Base-by-base conservation (phyloP, 2,888 invertebrate genomes). In the Tridacna crocea region DNA sequence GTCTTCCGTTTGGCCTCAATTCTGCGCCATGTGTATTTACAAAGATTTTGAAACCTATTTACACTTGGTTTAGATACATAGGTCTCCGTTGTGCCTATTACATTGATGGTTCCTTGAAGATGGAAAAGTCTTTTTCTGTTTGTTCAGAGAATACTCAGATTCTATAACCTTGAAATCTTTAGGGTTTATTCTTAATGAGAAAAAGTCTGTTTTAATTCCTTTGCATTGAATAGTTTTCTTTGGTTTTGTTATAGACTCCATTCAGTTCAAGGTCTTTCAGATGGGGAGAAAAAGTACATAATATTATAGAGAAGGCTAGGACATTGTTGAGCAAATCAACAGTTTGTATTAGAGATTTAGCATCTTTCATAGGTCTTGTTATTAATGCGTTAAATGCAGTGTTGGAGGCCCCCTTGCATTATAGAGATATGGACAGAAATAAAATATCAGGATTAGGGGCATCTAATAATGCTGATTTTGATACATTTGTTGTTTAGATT, bases 361-460 rank as follows among this genome's bases (percentile, higher is more conserved):
- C 72, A n/a, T 75, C 79, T 12, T 77, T 84, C 60, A 87, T 87
- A 72, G 82, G 75, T 0, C 19, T 68, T 12, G 48, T 82, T 4
- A 36, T 78, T 4, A 78, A 82, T 82, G 82, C 82, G 3, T 82
- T 82, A 75, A 75, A 47, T 72, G 78, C 78, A 15, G 51, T 77
- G 0, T 74, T 74, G 8, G 87, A 83, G 46, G 80, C 75, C 8
- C 79, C 83, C 22, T 19, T 85, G 15, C 75, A 81, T 68, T 81
- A 82, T 51, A 73, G 77, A 72, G 58, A 13, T 63, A 58, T 83
- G 24, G 81, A 81, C 27, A 75, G 83, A 36, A 78, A 83, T 36
- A 83, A 83, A 51, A 24, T 75, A 15, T 2, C 0, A 51, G 76
- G 77, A 0, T 58, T 83, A 17, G 74, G 72, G 10, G 8, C 2